These are phyloP conservation scores for Platichthys stellatus DNA, from an alignment of 2,113 vertebrate genomes.

Conservation along the genomic window DNA sequence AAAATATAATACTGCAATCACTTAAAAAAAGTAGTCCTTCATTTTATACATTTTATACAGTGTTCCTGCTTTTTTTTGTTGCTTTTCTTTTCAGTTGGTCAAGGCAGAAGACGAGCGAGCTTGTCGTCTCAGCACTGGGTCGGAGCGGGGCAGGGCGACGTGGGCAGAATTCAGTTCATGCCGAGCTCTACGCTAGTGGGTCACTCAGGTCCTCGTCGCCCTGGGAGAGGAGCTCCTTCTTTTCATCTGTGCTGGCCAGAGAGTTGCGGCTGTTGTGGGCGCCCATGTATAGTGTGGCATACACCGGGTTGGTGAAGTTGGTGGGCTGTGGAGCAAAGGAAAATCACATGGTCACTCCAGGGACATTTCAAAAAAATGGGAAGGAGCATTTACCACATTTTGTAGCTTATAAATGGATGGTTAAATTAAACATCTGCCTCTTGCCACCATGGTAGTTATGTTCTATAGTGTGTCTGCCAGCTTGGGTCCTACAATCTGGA, in stretches of 20 bases:
- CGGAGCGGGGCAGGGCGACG: constrained; percentile 53
- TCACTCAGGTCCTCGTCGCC: constrained; percentile 93
- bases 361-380: not conserved
- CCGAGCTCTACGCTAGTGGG: constrained; percentile 88
- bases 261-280: constrained; percentile 96
- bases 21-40: constrained; percentile 99
- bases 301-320: constrained; percentile 98
- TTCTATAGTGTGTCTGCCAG: not conserved
- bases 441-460: not conserved
- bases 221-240: constrained; percentile 93
- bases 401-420: not conserved
- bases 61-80: constrained; percentile 81
- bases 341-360: constrained; percentile 32
- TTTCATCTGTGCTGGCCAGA: constrained; percentile 96
- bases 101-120: constrained; percentile 79
- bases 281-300: constrained; percentile 98
- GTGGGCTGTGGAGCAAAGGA: constrained; percentile 85
- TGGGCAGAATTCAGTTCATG: constrained; percentile 54
- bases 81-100: constrained; percentile 77
- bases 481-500: too few relatives aligned
- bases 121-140: constrained; percentile 55
- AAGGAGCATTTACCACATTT: not conserved
- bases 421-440: not conserved
- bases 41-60: constrained; percentile 99
- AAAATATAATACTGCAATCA: constrained; percentile 98